Base-by-base conservation (phyloP, 2,888 invertebrate species). In the Drosophila dives region DNA sequence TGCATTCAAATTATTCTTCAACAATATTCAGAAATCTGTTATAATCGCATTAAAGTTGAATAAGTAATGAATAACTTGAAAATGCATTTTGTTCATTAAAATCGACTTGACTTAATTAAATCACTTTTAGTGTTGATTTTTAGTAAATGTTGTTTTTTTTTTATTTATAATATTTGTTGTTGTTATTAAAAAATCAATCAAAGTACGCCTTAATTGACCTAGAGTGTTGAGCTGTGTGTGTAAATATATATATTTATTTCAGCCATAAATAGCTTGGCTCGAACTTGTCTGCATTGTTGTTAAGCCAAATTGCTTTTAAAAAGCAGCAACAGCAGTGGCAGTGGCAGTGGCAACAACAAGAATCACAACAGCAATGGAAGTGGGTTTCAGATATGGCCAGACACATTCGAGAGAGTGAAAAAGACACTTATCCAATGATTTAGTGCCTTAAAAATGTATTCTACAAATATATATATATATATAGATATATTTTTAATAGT, bases 291-390 rank as follows among this genome's bases (percentile, higher is more conserved):
- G 83, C 73, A 77, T 80, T 88, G 84, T 83, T 80, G 66, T 83
- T 86, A 83, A 81, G 79, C 89, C 85, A 88, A 85, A 88, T 88
- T 85, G 85, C 86, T 86, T 88, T 80, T 79, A 72, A 56, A 42
- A 42, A 56, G n/a, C 40, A 20, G 40, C 55, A 40, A 10, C 6
- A 20, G 32, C 50, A 50, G 10, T n/a, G 8, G 29, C 49, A 49
- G 29, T 26, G 26, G 29, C 29, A 29, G 29, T 29, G 29, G 29
- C 20, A 45, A 70, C 53, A 72, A 60, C 66, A 64, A 53, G 49
- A 72, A 23, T 20, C 20, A 63, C 40, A 34, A 61, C 17, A 49
- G 54, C 38, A 75, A 66, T 67, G 36, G 61, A 49, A 72, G 66
- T 71, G 63, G 55, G 40, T 58, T 59, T 49, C 26, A 58, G 71